Evolutionary conservation across 2,113 vertebrate genomes (phyloP).

Genomic region (Myotis yumanensis): DNA sequence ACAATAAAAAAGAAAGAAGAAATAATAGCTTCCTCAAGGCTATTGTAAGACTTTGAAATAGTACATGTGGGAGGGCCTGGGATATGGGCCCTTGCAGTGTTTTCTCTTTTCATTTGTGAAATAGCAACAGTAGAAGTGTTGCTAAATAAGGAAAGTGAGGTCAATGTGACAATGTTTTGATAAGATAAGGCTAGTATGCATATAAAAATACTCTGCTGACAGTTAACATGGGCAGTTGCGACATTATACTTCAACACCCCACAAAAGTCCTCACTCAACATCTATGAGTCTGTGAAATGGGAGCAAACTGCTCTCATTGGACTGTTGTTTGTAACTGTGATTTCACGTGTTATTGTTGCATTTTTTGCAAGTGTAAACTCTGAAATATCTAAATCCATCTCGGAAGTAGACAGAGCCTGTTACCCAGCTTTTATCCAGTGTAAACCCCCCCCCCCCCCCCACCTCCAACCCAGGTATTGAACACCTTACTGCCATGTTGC

Average conservation of each 20-base stretch:
- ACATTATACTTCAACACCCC: fast-evolving
- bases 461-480: background rate
- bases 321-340: background rate
- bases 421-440: background rate
- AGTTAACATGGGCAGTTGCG: background rate
- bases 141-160: background rate
- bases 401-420: background rate
- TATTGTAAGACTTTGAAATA: background rate
- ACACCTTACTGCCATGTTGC: background rate
- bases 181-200: background rate
- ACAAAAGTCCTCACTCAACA: background rate
- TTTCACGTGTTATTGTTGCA: background rate
- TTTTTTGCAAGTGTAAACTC: background rate
- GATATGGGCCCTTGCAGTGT: fast-evolving
- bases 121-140: background rate
- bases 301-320: background rate
- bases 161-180: background rate
- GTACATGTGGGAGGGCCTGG: background rate
- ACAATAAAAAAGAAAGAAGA: no score
- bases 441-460: background rate
- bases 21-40: background rate
- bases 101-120: background rate
- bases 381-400: background rate
- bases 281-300: background rate
- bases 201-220: background rate